Base-by-base conservation (phyloP, 2,888 invertebrate genomes). In the Troides helena region DNA sequence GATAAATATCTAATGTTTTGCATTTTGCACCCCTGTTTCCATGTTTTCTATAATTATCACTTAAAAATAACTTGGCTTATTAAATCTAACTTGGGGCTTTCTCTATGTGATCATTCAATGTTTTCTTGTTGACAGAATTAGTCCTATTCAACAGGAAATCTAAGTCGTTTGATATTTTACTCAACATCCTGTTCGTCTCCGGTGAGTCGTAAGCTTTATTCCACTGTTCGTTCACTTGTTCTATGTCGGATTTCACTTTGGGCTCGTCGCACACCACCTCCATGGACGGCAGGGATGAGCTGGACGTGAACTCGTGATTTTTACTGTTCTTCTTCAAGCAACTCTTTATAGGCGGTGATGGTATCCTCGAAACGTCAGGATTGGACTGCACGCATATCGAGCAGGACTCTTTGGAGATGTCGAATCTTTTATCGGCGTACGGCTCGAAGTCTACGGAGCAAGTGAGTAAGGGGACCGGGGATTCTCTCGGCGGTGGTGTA, bases 131-230 rank as follows among this genome's bases (percentile, higher is more conserved):
- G 64, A 78, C 74, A 69, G 86, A 85, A 72, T 89, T 91, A 72
- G 93, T 94, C 72, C 96, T 94, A 85, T 97, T 97, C 72, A 97
- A 89, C 76, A 97, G 89, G 89, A 96, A 97, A 87, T 97, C 96
- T 76, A 97, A 89, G 88, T 97, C 97, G 80, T 95, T 95, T 1
- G 96, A 95, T 79, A 97, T 97, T 81, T 96, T 95, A 88, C 96
- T 95, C 65, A 97, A 88, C 93, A 97, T 95, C 70, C 95, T 95
- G 76, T 94, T 94, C 50, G 90, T 85, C 68, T 89, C 87, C 0
- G 87, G 86, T 0, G 85, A 83, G 72, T 88, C 85, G 76, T 91
- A 89, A 46, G 87, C 86, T 73, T 83, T 84, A 36, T 86, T 87
- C 87, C 89, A 87, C 73, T 89, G 86, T 69, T 84, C 82, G 71